Evolutionary conservation across 2,888 invertebrate genomes (phyloP), one percentile per base, ranked within the genome.

Genomic region (Caradrina kadenii): DNA sequence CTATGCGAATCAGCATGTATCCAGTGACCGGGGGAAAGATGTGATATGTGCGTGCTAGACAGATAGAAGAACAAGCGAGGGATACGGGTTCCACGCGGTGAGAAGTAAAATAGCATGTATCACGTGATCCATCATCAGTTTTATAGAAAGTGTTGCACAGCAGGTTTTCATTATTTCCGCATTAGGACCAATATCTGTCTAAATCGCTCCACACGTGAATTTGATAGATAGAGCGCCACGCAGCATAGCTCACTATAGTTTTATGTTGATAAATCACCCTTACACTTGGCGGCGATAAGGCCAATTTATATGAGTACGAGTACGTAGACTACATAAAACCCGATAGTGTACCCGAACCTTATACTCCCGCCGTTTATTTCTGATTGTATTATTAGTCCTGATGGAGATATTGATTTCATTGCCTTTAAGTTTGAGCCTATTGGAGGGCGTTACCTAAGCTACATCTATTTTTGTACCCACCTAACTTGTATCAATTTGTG

Each of bases 241-340:
- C 22, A 72, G 71, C 19, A 6, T 1, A 62, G 55, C 54, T 39
- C 17, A 42, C 15, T 65, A 19, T 26, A 39, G 53, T 49, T 22
- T 50, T 11, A 42, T 19, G 22, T 22, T 63, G 48, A 55, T 19
- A 3, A 72, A 13, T 22, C 31, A 55, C 6, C 86, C 81, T 89
- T 87, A 88, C 82, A 84, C 76, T 80, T 79, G 75, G 76, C 69
- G 59, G 83, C 82, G 92, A 92, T 92, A 92, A 90, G 84, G 82
- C 74, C 84, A 86, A 90, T 89, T 88, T 89, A 90, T 87, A 86
- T 79, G 79, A 73, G 73, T 80, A 69, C 74, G 82, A 71, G 63
- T 78, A 73, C 69, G 65, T 72, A 68, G 74, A 78, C 70, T 72
- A 84, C 80, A 84, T 87, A 84, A 80, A 71, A 81, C 63, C 74